Base-by-base conservation (phyloP, 37 sponge, comb jelly and placozoan species). In the Aphrocallistes beatrix region DNA sequence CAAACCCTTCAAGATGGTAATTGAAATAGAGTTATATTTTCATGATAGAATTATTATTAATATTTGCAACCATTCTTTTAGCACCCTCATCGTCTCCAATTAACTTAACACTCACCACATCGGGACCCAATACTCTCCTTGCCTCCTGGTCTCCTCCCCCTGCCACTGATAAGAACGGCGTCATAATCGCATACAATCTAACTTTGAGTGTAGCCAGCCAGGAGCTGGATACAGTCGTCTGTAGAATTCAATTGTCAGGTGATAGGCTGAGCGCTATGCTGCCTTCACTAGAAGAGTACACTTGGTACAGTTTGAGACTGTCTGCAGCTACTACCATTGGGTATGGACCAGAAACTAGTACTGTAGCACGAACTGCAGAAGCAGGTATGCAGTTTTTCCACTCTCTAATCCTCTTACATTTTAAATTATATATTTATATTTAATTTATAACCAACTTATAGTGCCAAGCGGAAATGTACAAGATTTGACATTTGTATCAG, bases 1-100 rank as follows among this genome's bases (percentile, higher is more conserved):
- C 75, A 60, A 28, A 60, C 75, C n/a, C 34, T 60, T 25, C 32
- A 60, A 60, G 75, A 60, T 60, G 75, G 75, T 60, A 60, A 13
- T 13, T 47, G 17, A 47, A 21, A 47, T 47, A 17, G 49, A 21
- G n/a, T n/a, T n/a, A n/a, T 47, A 47, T 47, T 47, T 47, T 47
- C 13, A 47, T 17, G 13, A 47, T 47, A 21, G n/a, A n/a, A n/a
- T n/a, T n/a, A n/a, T n/a, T n/a, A n/a, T n/a, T n/a, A 47, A 47
- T n/a, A n/a, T n/a, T n/a, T n/a, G n/a, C n/a, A n/a, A n/a, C n/a
- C n/a, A n/a, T n/a, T 60, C 75, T 30, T 32, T 6, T 60, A 60
- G 75, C n/a, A 3, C 75, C 75, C 10, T 60, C 75, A 3, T 32
- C 75, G 28, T 21, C 32, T 60, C 75, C 75, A 30, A 60, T 19